A percentile compares a stretch with the other conserved stretches of the same genome.
These are phyloP conservation scores for Zoanthus sociatus DNA, from an alignment of 92 coral and sea anemone species.

Conservation along the genomic window DNA sequence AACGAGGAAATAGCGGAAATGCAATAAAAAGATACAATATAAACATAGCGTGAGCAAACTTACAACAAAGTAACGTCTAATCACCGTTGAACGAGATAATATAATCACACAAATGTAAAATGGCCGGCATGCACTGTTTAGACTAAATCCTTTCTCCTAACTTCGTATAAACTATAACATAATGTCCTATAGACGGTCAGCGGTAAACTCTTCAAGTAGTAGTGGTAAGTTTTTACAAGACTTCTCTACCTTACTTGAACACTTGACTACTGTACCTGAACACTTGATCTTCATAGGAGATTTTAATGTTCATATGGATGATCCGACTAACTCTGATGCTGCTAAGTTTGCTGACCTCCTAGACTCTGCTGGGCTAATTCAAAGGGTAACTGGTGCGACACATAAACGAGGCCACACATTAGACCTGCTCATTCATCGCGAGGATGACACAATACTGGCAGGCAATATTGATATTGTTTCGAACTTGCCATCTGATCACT, in stretches of 20 bases:
- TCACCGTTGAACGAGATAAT: no score
- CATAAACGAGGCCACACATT: slow-evolving; percentile 54
- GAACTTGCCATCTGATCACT: slow-evolving; percentile 47
- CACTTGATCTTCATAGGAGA: slow-evolving; percentile 50
- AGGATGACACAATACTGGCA: slow-evolving; percentile 44
- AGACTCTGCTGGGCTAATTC: slow-evolving; percentile 35
- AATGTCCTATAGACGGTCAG: no score
- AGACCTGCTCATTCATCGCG: slow-evolving; percentile 47
- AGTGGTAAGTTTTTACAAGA: no score
- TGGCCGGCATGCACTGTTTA: no score
- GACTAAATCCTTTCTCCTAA: no score
- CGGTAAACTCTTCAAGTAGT: no score
- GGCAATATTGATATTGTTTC: slow-evolving; percentile 38
- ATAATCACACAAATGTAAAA: no score
- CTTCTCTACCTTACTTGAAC: slow-evolving; percentile 55
- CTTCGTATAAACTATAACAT: no score
- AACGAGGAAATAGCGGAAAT: no score
- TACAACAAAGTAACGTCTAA: no score
- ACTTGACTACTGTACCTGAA: slow-evolving; percentile 21
- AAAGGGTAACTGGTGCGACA: slow-evolving; percentile 46
- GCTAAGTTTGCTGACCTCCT: slow-evolving; percentile 47
- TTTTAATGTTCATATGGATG: slow-evolving; percentile 58
- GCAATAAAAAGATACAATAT: no score
- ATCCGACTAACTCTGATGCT: slow-evolving; percentile 35
- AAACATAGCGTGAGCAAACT: no score